Conservation (phyloP, 2,113 vertebrate species). For the Leuciscus idus region DNA sequence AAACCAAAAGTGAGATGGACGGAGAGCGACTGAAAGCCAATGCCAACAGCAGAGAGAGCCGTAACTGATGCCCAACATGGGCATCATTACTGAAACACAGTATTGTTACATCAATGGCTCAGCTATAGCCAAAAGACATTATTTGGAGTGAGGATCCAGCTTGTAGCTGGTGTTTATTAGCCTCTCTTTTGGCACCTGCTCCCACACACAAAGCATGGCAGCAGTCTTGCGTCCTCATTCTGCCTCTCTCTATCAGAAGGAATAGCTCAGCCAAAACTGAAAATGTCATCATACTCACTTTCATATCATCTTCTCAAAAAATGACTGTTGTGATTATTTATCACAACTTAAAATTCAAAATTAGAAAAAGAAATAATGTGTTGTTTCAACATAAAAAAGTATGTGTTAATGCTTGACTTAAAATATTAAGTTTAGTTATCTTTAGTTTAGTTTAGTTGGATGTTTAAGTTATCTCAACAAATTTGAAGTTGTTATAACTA, state of each 20-base stretch:
- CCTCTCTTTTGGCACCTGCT: slow-evolving; percentile 62
- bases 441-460: too few species aligned
- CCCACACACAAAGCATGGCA: slow-evolving; percentile 48
- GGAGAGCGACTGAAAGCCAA: neutral
- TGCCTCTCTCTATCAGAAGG: slow-evolving; percentile 15
- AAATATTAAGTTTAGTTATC: too few species aligned
- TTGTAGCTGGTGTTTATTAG: slow-evolving; percentile 77
- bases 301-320: neutral
- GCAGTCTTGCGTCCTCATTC: slow-evolving; percentile 26
- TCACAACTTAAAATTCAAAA: too few species aligned
- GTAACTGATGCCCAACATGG: slow-evolving; percentile 32
- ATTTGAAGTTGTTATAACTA: too few species aligned
- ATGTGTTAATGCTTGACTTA: too few species aligned
- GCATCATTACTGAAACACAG: slow-evolving; percentile 1
- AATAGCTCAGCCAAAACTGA: neutral
- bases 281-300: neutral
- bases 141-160: slow-evolving; percentile 76
- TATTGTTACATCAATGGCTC: slow-evolving; percentile 41
- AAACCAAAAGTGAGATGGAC: slow-evolving; percentile 60
- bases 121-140: slow-evolving; percentile 71
- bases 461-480: too few species aligned
- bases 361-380: too few species aligned
- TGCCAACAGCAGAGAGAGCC: slow-evolving; percentile 8
- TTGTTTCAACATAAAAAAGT: too few species aligned
- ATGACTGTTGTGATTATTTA: too few species aligned